Conservation (phyloP, 2,888 invertebrate genomes). For the Pasiphila rectangulata region DNA sequence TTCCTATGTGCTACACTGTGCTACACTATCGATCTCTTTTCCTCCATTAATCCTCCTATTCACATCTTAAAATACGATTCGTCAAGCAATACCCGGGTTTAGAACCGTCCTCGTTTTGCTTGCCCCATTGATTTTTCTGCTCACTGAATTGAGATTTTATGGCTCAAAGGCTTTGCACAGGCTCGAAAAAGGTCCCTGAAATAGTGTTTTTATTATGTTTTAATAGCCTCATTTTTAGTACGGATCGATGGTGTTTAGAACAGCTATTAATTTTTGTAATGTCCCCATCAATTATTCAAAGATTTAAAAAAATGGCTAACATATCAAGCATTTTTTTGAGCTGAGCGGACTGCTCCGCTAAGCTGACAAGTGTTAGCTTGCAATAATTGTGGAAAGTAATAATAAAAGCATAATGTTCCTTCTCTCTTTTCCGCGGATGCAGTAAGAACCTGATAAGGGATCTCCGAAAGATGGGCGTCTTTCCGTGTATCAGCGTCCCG, state of each 20-base stretch:
- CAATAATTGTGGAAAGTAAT: too few species aligned
- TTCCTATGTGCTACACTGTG: too few species aligned
- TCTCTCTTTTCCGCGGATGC: too few species aligned
- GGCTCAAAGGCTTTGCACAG: slow-evolving; percentile 31
- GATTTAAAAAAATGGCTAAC: too few species aligned
- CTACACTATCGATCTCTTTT: background rate
- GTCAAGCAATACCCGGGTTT: slow-evolving; percentile 32
- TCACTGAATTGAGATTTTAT: slow-evolving; percentile 44
- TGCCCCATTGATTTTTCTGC: slow-evolving; percentile 50
- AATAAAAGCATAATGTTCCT: too few species aligned
- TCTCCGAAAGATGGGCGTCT: too few species aligned
- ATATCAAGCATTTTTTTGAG: too few species aligned
- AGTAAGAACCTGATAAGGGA: too few species aligned
- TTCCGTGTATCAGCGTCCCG: too few species aligned
- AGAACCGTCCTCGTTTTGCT: slow-evolving; percentile 38
- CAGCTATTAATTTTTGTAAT: slow-evolving; percentile 6
- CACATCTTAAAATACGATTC: slow-evolving; percentile 4
- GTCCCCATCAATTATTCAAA: too few species aligned
- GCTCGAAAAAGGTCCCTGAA: slow-evolving; percentile 34
- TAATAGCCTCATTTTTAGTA: background rate
- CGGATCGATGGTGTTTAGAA: background rate
- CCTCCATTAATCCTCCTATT: background rate
- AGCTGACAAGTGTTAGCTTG: too few species aligned
- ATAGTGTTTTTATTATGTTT: slow-evolving; percentile 17
- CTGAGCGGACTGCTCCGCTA: too few species aligned